These are phyloP conservation scores for Poecilus cupreus DNA, from an alignment of 2,888 invertebrate genomes.

Conservation along the genomic window DNA sequence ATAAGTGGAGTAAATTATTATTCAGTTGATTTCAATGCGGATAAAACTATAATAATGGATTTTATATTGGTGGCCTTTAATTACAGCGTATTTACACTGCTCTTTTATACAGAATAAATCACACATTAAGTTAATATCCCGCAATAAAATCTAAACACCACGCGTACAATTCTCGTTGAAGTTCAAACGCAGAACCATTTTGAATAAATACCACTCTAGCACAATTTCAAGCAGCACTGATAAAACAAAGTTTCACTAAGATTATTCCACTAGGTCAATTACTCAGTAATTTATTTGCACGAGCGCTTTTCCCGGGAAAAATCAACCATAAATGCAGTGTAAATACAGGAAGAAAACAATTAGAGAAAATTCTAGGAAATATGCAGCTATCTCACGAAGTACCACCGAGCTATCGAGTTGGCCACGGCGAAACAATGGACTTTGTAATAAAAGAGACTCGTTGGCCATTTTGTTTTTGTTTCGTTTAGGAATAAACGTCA, in stretches of 20 bases:
- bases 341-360: constrained; percentile 41
- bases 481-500: constrained; percentile 18
- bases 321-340: constrained; percentile 17
- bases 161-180: not conserved
- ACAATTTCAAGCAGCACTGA: not conserved
- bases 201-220: constrained; percentile 1
- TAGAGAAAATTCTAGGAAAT: constrained; percentile 26
- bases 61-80: not conserved
- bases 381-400: not conserved
- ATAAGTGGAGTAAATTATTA: too few species aligned
- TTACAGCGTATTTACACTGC: not conserved
- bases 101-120: not conserved
- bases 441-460: constrained; percentile 22
- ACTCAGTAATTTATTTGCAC: constrained; percentile 29
- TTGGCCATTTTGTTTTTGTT: constrained; percentile 30
- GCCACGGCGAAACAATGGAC: constrained; percentile 30
- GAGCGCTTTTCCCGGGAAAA: constrained; percentile 8
- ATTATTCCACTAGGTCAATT: constrained; percentile 42
- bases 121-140: constrained; percentile 4
- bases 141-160: constrained; percentile 4
- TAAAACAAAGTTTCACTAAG: constrained; percentile 28
- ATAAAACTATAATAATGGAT: not conserved
- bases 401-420: not conserved
- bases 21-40: not conserved
- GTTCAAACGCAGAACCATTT: not conserved